These are phyloP conservation scores for Lacerta bilineata DNA, from an alignment of 2,797 vertebrate species.

Conservation along the genomic window DNA sequence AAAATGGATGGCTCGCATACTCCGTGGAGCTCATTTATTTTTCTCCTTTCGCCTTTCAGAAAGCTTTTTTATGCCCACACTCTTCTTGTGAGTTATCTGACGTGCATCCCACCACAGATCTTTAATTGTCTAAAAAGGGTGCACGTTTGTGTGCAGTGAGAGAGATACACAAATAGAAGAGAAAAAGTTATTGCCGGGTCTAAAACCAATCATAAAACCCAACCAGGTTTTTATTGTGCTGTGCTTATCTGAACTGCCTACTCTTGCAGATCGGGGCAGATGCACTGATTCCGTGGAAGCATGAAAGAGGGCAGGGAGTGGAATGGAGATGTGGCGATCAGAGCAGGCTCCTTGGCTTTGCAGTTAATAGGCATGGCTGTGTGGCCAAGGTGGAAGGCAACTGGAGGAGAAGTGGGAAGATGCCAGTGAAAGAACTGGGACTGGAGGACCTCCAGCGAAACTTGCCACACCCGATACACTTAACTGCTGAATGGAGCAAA, in stretches of 20 bases:
- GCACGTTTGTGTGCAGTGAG: too few relatives aligned
- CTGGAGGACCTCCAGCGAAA: too few relatives aligned
- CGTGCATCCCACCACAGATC: slow-evolving; percentile 37
- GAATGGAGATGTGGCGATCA: neutral
- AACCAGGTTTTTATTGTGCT: neutral
- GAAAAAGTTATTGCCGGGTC: neutral
- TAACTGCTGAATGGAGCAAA: too few relatives aligned
- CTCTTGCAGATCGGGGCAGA: neutral
- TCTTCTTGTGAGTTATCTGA: slow-evolving; percentile 55
- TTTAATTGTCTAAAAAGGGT: slow-evolving; percentile 41
- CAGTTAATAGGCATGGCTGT: neutral
- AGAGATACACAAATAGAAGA: neutral
- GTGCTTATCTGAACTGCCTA: neutral
- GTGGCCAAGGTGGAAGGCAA: too few relatives aligned
- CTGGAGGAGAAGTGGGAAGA: too few relatives aligned
- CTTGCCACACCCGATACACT: too few relatives aligned
- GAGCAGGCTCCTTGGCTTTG: neutral
- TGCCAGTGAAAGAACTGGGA: too few relatives aligned
- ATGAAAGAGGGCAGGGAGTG: neutral
- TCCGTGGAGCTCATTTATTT: slow-evolving; percentile 53
- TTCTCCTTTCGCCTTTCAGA: slow-evolving; percentile 37
- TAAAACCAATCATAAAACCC: neutral
- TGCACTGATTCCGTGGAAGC: neutral
- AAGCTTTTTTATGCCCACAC: slow-evolving; percentile 57
- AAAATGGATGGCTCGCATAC: slow-evolving; percentile 47